Base-by-base conservation (phyloP, 2,888 invertebrate genomes). In the Leptopterna dolabrata region DNA sequence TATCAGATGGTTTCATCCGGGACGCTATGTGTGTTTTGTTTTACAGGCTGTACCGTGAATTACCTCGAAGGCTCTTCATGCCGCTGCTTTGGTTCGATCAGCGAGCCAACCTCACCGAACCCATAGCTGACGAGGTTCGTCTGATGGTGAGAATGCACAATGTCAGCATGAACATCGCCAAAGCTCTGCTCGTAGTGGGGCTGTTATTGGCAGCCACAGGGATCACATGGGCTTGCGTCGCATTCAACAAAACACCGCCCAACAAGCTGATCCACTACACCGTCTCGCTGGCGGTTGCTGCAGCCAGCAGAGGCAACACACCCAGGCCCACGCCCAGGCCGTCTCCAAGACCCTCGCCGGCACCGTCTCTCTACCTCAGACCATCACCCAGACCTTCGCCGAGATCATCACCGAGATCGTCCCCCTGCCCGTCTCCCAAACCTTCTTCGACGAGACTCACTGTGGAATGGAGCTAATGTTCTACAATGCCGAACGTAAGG, bases 41-140 rank as follows among this genome's bases (percentile, higher is more conserved):
- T 86, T 89, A 45, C 89, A 91, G 91, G 24, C 86, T 91, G 89
- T 90, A 90, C 89, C 70, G 88, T 14, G 89, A 89, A 0, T 89
- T 91, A 0, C 90, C 90, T 0, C 87, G 81, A 45, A 87, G 87
- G 2, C 76, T 90, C 7, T 90, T 90, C 88, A 90, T 91, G 89
- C 91, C 91, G 0, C 88, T 91, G 86, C 88, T 91, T 30, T 91
- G 91, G 91, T 90, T 91, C 47, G 90, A 91, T 86, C 90, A 91
- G 76, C 88, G 90, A 16, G 90, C 90, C 30, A 88, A 89, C 0
- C 88, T 91, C 55, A 90, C 90, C 0, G 88, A 89, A 9, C 89
- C 89, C 9, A 76, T 90, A 19, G 90, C 90, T 0, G 73, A 71
- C 16, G 87, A 89, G 16, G 88, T 91, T 19, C 81, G 87, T 9